Percentiles rank a stretch among this genome's conserved stretches.
phyloP scores from a whole-genome alignment of 2,113 vertebrate genomes.

The Drymodes brunneopygia region DNA sequence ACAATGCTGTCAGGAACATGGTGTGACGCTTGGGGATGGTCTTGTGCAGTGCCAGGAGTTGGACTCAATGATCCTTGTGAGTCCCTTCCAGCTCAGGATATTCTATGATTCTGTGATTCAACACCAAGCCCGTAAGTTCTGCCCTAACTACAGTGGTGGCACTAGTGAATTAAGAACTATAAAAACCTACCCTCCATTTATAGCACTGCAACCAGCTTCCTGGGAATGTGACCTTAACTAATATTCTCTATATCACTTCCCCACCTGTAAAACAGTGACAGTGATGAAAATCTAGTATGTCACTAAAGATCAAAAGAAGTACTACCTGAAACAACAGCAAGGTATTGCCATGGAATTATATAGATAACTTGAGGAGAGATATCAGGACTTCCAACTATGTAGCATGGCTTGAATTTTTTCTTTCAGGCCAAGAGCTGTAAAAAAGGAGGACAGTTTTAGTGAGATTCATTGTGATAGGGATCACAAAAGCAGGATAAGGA shows the following conservation, averaged over 20 bases:
- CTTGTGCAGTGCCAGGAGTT: background rate
- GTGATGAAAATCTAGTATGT: background rate
- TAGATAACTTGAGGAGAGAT: background rate
- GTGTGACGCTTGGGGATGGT: background rate
- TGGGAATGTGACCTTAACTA: background rate
- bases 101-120: background rate
- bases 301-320: background rate
- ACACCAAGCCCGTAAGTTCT: background rate
- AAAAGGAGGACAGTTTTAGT: background rate
- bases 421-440: background rate
- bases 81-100: background rate
- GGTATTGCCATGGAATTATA: background rate
- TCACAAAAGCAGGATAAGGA: background rate
- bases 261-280: background rate
- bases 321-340: background rate
- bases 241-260: background rate
- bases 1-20: accelerated
- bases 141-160: background rate
- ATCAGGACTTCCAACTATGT: background rate
- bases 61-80: background rate
- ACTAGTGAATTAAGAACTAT: background rate
- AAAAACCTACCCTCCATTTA: background rate
- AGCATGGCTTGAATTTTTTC: background rate
- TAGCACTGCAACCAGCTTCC: background rate
- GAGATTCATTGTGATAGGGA: background rate